Conservation (phyloP, 2,113 vertebrate genomes). For the Hypanus sabinus region DNA sequence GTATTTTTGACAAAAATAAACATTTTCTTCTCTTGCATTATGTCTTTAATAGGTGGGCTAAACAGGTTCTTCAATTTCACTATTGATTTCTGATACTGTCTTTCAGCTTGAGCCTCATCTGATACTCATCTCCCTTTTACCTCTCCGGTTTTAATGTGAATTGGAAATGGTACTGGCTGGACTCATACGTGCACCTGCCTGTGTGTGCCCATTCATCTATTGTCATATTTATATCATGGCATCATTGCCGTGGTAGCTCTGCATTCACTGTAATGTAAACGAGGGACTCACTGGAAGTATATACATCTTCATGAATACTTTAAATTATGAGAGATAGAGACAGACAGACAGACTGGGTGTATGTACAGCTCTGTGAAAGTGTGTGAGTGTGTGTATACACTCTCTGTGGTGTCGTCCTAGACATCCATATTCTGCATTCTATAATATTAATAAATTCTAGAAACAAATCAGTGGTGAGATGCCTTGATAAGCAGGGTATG, state of each 20-base stretch:
- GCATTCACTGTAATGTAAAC: background rate
- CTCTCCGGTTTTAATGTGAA: constrained; percentile 11
- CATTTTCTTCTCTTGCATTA: background rate
- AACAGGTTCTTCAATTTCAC: background rate
- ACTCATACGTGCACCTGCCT: background rate
- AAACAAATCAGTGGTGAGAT: background rate
- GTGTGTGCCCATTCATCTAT: background rate
- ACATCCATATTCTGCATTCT: background rate
- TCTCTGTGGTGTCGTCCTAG: background rate
- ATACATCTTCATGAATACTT: no score
- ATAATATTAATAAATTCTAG: background rate
- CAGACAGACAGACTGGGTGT: no score
- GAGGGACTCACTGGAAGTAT: background rate
- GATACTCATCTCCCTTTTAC: background rate
- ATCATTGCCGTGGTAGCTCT: background rate
- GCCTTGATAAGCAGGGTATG: background rate
- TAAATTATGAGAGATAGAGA: no score
- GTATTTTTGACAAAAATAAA: background rate
- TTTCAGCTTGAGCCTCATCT: background rate
- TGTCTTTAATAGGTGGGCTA: background rate
- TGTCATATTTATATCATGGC: background rate
- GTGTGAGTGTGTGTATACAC: background rate
- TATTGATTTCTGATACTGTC: constrained; percentile 15
- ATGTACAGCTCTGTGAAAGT: background rate
- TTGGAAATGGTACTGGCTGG: background rate